Evolutionary conservation across 2,888 invertebrate genomes (phyloP), one percentile per base, ranked within the genome.

Genomic region (Apamea anceps): DNA sequence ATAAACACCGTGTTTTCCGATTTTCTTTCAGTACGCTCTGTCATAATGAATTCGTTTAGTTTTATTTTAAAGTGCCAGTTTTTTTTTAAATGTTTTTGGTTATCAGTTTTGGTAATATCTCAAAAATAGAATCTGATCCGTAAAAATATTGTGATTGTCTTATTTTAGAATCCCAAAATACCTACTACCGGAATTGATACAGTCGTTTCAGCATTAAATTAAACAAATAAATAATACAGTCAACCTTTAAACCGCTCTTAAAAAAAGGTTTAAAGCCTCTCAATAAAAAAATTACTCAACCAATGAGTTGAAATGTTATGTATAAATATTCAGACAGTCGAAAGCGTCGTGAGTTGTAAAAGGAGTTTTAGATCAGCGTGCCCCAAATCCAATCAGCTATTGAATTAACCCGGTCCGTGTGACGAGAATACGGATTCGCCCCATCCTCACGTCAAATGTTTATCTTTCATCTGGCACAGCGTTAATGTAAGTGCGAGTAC

Each of bases 341-440:
- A 75, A 80, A 77, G 37, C 71, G 90, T 92, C 95, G 95, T 91
- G 84, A 86, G 87, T 81, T 94, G 90, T 95, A 95, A 96, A 95
- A 90, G 88, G 89, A 87, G 91, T 89, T 90, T 90, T 92, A 94
- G 95, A 95, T 95, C 95, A 94, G 94, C 94, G 94, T 94, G 94
- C 93, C 96, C 96, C 96, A 96, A 97, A 96, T 96, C 96, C 96
- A 96, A 96, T 97, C 96, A 96, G 96, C 96, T 96, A 96, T 96
- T 96, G 96, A 96, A 97, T 96, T 96, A 96, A 96, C 96, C 95
- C 95, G 93, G 95, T 93, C 95, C 93, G 95, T 96, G 96, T 96
- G 96, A 96, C 96, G 95, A 93, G 96, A 96, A 97, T 97, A 96
- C 96, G 95, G 95, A 97, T 96, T 95, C 95, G 93, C 93, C 92